Evolutionary conservation across 2,113 vertebrate genomes (phyloP), one percentile per base, ranked within the genome.

Genomic region (Sinocyclocheilus maitianheensis): DNA sequence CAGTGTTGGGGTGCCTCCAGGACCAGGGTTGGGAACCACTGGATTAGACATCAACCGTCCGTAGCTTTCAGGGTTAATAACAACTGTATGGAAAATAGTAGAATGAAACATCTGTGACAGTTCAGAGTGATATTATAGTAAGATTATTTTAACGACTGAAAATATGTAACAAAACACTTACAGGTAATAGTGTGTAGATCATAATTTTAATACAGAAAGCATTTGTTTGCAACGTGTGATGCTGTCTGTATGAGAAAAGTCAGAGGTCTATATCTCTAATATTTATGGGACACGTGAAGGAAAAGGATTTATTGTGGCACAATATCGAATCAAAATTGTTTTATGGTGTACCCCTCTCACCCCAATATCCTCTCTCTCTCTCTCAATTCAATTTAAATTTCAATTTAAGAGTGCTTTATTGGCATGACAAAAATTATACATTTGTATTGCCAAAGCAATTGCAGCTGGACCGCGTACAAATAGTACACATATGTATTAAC

Each of bases 321-420:
- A n/a, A 2, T 43, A 43, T 13, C 3, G 65, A 67, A 34, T 13
- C 24, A 30, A 65, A 65, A 65, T 71, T 10, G 16, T 71, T 71
- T 20, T 20, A 20, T n/a, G 30, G 53, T 4, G 18, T 37, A 60
- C 89, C 40, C 5, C 82, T 60, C 20, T 12, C 83, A 69, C 37
- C 81, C 84, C 81, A 90, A 86, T 90, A 89, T 77, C 84, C 76
- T 83, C 86, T 81, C 74, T 37, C 43, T 30, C 24, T 5, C 34
- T 37, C 34, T 37, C 30, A 30, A 30, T 30, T 30, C 30, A 30
- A 30, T 30, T 30, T 26, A 1, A 26, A 26, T 26, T 26, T 30
- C 30, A 30, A 30, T 30, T 30, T 30, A 30, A 30, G 30, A 30
- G 30, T 30, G 30, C 30, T 30, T 30, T 30, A 30, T 2, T 30